Base-by-base conservation (phyloP, 1,140 invertebrate genomes). In the Solenopsis invicta region DNA sequence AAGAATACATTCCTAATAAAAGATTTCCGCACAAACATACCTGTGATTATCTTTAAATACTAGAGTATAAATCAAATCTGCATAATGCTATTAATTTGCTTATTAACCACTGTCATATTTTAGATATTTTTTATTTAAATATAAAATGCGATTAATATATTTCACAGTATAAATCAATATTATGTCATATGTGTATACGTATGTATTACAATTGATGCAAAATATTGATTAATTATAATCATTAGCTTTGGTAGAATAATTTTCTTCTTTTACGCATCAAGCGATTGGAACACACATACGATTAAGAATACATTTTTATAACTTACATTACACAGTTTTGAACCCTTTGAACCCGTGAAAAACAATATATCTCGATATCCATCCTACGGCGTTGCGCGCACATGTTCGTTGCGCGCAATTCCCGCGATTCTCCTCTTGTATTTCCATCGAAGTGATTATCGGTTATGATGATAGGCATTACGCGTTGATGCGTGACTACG, bases 371-470 rank as follows among this genome's bases (percentile, higher is more conserved):
- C 80, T 72, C 18, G 80, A 61, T 82, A 62, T 75, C n/a, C 8
- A 45, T 61, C 13, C 37, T 50, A 50, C 54, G 54, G 67, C 80
- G 54, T 56, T 61, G 69, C 9, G 69, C 5, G n/a, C 29, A 50
- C 56, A 29, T 50, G 69, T 71, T 59, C 80, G 48, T 52, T 78
- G 29, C 56, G 78, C 78, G 50, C 61, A 67, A 82, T 91, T 89
- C 86, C 54, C 86, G 67, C 64, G 64, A 86, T 86, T 90, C 77
- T 81, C 50, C 76, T 66, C 81, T 71, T 61, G 52, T 62, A 13
- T 78, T 90, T 91, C 59, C 77, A 88, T 86, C 87, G 87, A 90
- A 90, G 45, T 50, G 77, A 90, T 90, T 86, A 75, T 84, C 85
- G 48, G 62, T 41, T 71, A 56, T 59, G 64, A 74, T 77, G 86